Percentiles rank a stretch among this genome's conserved stretches.
Evolutionary conservation across 2,888 invertebrate genomes (phyloP).

Genomic region (Coenonympha glycerion): DNA sequence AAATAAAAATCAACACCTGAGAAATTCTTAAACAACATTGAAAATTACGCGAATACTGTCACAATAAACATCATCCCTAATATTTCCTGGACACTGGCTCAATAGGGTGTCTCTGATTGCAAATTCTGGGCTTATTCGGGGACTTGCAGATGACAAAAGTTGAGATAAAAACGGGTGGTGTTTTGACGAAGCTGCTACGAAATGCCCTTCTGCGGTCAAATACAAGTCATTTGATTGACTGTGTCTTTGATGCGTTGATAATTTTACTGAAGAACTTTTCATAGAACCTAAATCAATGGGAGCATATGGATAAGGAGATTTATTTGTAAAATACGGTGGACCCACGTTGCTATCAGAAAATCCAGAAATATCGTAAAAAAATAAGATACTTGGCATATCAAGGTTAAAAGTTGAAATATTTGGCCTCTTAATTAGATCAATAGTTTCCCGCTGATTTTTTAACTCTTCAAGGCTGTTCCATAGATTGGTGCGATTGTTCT

Average conservation of each 20-base stretch:
- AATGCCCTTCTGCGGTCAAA: slow-evolving; percentile 50
- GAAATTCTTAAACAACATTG: slow-evolving; percentile 29
- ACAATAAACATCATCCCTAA: slow-evolving; percentile 49
- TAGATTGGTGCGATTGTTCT: neutral
- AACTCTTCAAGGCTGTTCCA: slow-evolving; percentile 1
- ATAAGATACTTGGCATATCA: slow-evolving; percentile 38
- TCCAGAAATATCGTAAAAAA: slow-evolving; percentile 47
- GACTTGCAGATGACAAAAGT: slow-evolving; percentile 44
- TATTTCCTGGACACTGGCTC: slow-evolving; percentile 46
- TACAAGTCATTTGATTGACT: slow-evolving; percentile 36
- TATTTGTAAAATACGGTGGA: slow-evolving; percentile 35
- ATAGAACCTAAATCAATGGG: slow-evolving; percentile 19
- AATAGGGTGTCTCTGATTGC: slow-evolving; percentile 48
- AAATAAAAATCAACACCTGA: slow-evolving; percentile 2
- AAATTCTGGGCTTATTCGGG: slow-evolving; percentile 44
- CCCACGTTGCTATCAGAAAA: slow-evolving; percentile 37
- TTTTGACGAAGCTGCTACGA: slow-evolving; percentile 49
- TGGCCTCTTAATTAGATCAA: slow-evolving; percentile 21
- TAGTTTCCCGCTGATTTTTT: slow-evolving; percentile 12
- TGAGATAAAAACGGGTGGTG: slow-evolving; percentile 53
- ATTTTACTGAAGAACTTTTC: slow-evolving; percentile 15
- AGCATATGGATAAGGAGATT: slow-evolving; percentile 26
- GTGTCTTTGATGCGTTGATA: slow-evolving; percentile 4
- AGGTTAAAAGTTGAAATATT: slow-evolving; percentile 20
- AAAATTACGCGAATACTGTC: slow-evolving; percentile 53